Base-by-base conservation (phyloP, 2,797 vertebrate genomes). In the Oceanodroma leucorhoa region DNA sequence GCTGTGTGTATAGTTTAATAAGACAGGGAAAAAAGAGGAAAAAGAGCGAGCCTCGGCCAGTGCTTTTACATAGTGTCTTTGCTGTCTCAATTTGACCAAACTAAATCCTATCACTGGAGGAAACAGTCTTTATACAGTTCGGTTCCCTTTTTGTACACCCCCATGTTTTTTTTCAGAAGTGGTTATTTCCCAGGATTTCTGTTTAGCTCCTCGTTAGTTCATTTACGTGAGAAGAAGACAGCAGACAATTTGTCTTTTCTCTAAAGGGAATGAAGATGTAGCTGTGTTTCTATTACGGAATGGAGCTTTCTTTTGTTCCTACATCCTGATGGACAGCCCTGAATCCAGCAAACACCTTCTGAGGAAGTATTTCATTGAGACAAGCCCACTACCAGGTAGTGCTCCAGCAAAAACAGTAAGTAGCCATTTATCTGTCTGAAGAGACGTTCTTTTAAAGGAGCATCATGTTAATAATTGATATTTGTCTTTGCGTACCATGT, bases 261-360 rank as follows among this genome's bases (percentile, higher is more conserved):
- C 95, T 61, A 15, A 93, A 99, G 99, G 98, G 36, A 99, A 99
- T 73, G 98, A 99, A 93, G 99, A 99, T 69, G 98, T 99, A 0
- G 99, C 99, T 0, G 93, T 96, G 62, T 99, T 99, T 97, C 97
- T 99, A 90, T 97, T 99, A 46, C 97, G 99, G 76, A 99, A 99
- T 3, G 99, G 99, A 48, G 99, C 99, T 20, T 98, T 98, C 46
- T 99, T 99, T 93, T 99, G 99, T 65, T 99, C 99, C 2, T 99
- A 99, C 98, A 98, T 98, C 22, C 95, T 99, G 45, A 98, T 99
- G 98, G 99, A 99, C 97, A 99, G 99, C 60, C 98, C 99, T 3
- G 97, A 97, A 66, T 98, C 98, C 95, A 99, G 98, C 97, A 98
- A 98, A 67, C 97, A 95, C 66, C 98, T 99, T 36, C 98, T 99